Conservation (phyloP, 1,140 invertebrate species). For the Gonioctena quinquepunctata region DNA sequence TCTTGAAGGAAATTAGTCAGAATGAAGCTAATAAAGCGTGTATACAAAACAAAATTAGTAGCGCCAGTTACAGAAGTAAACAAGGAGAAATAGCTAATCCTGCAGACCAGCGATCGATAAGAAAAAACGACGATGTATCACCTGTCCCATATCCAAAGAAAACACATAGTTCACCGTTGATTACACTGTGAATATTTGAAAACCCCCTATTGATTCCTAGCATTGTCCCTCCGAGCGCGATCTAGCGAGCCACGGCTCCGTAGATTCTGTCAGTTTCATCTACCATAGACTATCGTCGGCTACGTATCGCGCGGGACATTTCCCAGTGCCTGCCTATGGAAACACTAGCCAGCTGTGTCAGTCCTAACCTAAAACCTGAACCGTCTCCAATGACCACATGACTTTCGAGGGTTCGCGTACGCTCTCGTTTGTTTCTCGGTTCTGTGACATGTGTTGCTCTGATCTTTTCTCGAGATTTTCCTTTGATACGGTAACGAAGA, state of each 20-base stretch:
- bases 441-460: background rate
- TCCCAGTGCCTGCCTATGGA: background rate
- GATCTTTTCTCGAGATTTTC: background rate
- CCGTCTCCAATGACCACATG: background rate
- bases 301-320: background rate
- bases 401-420: background rate
- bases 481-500: background rate
- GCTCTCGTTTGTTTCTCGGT: background rate
- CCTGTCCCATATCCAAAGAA: no score
- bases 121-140: no score
- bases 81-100: no score
- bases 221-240: background rate
- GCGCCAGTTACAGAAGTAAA: no score
- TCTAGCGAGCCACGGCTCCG: background rate
- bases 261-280: background rate
- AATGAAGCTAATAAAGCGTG: no score
- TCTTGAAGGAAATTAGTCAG: no score
- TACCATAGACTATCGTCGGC: background rate
- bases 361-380: background rate
- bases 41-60: no score
- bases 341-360: no score
- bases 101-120: no score
- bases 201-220: background rate
- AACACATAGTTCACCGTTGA: no score
- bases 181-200: background rate